Conservation (phyloP, 2,888 invertebrate genomes). For the Gymnocheta viridis region DNA sequence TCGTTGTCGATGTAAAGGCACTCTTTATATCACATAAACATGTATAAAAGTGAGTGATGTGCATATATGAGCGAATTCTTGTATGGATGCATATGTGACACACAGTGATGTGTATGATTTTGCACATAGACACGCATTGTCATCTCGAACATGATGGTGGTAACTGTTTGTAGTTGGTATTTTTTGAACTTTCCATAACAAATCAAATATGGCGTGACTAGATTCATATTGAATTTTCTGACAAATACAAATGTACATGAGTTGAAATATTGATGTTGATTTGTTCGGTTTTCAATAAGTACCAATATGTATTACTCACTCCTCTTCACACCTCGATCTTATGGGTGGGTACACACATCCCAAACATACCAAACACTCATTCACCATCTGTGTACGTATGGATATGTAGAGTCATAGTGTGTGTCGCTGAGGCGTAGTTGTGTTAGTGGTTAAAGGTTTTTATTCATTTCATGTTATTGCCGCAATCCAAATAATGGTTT, state of each 20-base stretch:
- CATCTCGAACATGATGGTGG: constrained; percentile 47
- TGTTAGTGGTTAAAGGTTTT: constrained; percentile 44
- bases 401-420: not conserved
- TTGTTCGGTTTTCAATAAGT: constrained; percentile 29
- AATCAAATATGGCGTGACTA: constrained; percentile 67
- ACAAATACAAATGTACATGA: constrained; percentile 56
- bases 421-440: not conserved
- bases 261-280: constrained; percentile 56
- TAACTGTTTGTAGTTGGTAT: constrained; percentile 33
- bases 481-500: constrained; percentile 62
- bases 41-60: too few species aligned
- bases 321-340: not conserved
- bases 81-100: not conserved
- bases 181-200: constrained; percentile 60
- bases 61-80: not conserved
- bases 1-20: too few species aligned
- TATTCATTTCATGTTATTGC: constrained; percentile 61
- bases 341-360: not conserved
- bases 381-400: not conserved
- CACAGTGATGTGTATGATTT: constrained; percentile 39
- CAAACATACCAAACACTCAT: not conserved
- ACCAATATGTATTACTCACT: not conserved
- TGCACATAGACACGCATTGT: constrained; percentile 50
- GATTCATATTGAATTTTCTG: constrained; percentile 65
- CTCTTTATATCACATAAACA: too few species aligned